Evolutionary conservation across 64 coral and sea anemone genomes (phyloP).

Genomic region (Orbicella faveolata): DNA sequence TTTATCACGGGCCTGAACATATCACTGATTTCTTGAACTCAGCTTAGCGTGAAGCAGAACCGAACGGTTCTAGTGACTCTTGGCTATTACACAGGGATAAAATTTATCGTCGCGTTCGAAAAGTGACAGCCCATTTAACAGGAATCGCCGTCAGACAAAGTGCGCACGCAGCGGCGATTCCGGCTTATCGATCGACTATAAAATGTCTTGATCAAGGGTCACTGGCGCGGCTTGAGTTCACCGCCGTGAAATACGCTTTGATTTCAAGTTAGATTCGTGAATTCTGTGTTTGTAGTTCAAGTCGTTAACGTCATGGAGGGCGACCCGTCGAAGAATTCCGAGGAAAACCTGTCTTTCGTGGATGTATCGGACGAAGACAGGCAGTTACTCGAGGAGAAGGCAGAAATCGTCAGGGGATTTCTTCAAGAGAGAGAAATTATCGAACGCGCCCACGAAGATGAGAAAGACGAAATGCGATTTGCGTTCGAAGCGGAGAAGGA

Average conservation of each 20-base stretch:
- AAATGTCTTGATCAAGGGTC: neutral
- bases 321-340: neutral
- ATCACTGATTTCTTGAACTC: neutral
- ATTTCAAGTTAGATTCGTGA: neutral
- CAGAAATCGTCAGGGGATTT: conserved; percentile 95
- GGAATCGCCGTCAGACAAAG: neutral
- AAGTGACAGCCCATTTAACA: neutral
- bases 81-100: neutral
- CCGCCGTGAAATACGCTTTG: neutral
- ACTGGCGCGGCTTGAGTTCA: neutral
- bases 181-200: neutral
- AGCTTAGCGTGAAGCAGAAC: neutral
- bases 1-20: neutral
- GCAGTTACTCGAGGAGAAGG: conserved; percentile 81
- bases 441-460: conserved; percentile 79
- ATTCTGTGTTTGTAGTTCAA: neutral
- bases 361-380: conserved; percentile 29
- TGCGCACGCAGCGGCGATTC: conserved; percentile 27
- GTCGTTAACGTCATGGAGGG: neutral
- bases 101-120: neutral
- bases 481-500: conserved; percentile 89
- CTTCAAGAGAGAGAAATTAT: conserved; percentile 85
- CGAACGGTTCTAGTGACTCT: neutral
- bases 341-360: neutral
- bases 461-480: conserved; percentile 83